These are phyloP conservation scores for Setipinna tenuifilis DNA, from an alignment of 2,797 vertebrate species.

Conservation along the genomic window DNA sequence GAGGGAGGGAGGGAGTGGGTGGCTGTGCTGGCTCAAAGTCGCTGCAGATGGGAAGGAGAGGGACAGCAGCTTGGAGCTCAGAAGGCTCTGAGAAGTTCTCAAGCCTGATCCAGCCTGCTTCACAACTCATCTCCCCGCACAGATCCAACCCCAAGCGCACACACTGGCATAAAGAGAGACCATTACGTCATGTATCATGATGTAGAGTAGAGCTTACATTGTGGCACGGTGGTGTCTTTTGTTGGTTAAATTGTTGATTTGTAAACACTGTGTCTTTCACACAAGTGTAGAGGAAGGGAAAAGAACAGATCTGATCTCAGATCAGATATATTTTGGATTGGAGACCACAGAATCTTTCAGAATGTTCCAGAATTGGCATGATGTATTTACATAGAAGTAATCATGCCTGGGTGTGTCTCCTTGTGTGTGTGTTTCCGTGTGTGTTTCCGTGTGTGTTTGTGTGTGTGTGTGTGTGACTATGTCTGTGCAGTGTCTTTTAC, in stretches of 20 bases:
- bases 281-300: background rate
- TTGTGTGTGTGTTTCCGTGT: conserved; percentile 21
- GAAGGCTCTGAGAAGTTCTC: background rate
- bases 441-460: background rate
- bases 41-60: background rate
- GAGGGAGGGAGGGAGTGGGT: background rate
- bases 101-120: background rate
- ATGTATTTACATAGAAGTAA: background rate
- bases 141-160: background rate
- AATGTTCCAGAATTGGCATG: background rate
- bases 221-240: too few species aligned
- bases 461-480: conserved; percentile 17
- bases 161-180: background rate
- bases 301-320: too few species aligned
- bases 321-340: too few species aligned
- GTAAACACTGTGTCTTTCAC: background rate
- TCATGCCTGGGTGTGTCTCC: background rate
- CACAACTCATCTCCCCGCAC: background rate
- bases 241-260: too few species aligned
- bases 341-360: background rate
- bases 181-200: too few species aligned
- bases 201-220: too few species aligned
- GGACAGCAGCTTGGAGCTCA: background rate
- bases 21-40: background rate
- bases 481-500: too few species aligned